phyloP scores from a whole-genome alignment of 2,888 invertebrate genomes.

The Celastrina argiolus region DNA sequence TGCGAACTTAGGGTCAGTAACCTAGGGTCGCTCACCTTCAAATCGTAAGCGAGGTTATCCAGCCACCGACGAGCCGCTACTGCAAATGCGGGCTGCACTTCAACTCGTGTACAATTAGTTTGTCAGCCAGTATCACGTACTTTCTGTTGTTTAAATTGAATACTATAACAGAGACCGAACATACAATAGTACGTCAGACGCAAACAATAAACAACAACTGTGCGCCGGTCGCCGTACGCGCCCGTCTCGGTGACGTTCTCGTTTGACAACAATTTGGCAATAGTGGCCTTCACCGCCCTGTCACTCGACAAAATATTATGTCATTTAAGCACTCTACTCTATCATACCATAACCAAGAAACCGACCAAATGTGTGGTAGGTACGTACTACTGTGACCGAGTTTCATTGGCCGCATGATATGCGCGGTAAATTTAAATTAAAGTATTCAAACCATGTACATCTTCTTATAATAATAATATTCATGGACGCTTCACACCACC shows the following conservation, averaged over 20 bases:
- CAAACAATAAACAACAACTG: background rate
- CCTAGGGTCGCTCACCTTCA: constrained; percentile 17
- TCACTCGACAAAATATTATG: background rate
- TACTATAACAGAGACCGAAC: background rate
- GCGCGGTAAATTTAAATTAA: background rate
- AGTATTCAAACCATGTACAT: too few species aligned
- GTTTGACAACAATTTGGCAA: background rate
- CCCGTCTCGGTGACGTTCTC: background rate
- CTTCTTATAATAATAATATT: too few species aligned
- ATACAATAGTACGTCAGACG: background rate
- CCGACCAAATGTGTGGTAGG: too few species aligned
- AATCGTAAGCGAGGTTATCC: background rate
- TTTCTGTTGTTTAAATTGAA: background rate
- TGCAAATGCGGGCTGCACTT: background rate
- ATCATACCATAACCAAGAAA: too few species aligned
- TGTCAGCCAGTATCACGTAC: background rate
- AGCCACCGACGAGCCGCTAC: background rate
- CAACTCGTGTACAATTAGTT: background rate
- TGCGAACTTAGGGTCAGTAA: background rate
- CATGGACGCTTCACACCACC: too few species aligned
- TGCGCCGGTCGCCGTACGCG: background rate
- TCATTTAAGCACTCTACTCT: background rate
- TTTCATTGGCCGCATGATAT: background rate
- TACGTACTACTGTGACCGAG: background rate
- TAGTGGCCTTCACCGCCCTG: background rate